Evolutionary conservation across 2,797 vertebrate genomes (phyloP).

Genomic region (Aythya fuligula): DNA sequence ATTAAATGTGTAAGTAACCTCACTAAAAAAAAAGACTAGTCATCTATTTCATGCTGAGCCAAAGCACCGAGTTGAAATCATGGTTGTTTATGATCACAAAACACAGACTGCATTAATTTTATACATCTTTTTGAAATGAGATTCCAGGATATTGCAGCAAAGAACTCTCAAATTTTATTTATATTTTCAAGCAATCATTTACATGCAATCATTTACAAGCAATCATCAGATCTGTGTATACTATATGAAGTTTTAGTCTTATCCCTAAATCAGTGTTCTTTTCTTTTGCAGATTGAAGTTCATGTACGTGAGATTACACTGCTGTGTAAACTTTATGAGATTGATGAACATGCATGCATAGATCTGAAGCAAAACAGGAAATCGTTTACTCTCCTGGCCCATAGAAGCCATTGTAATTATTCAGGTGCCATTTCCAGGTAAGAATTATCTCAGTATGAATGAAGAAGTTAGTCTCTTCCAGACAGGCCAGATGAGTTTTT

Average conservation of each 20-base stretch:
- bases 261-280: background rate
- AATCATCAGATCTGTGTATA: background rate
- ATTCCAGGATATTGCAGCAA: background rate
- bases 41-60: background rate
- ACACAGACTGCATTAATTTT: background rate
- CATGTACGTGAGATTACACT: background rate
- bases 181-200: background rate
- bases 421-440: background rate
- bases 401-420: background rate
- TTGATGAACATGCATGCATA: background rate
- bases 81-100: background rate
- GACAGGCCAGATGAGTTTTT: background rate
- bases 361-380: background rate
- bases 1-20: background rate
- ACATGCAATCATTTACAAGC: background rate
- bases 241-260: background rate
- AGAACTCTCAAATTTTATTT: background rate
- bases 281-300: background rate
- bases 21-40: background rate
- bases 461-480: background rate
- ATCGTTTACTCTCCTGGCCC: background rate
- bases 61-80: background rate
- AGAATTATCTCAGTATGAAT: background rate
- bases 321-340: background rate
- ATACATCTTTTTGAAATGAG: slow-evolving; percentile 8